These are phyloP conservation scores for Caenorhabditis imperialis DNA, from an alignment of 2,888 invertebrate species.

Conservation along the genomic window DNA sequence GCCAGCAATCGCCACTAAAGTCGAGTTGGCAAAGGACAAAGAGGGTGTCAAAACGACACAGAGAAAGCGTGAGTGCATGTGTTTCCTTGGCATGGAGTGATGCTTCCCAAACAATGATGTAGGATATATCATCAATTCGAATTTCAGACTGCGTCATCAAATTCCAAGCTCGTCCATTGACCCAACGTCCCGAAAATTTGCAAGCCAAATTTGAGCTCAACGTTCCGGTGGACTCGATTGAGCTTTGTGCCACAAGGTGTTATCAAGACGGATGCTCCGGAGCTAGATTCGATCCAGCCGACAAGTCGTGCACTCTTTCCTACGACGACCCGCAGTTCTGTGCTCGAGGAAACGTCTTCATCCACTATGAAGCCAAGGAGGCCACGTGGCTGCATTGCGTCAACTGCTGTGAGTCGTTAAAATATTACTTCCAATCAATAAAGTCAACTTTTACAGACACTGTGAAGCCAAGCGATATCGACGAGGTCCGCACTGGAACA, in stretches of 20 bases:
- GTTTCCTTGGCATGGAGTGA: background rate
- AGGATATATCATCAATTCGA: too few species aligned
- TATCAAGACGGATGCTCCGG: conserved; percentile 75
- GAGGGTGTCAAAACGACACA: conserved; percentile 50
- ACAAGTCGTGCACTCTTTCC: conserved; percentile 65
- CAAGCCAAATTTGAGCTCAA: conserved; percentile 67
- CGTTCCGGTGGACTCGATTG: conserved; percentile 66
- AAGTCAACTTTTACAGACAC: conserved; percentile 31
- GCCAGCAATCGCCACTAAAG: conserved; percentile 49
- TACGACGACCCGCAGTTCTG: conserved; percentile 72
- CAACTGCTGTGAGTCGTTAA: conserved; percentile 63
- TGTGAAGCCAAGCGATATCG: conserved; percentile 44
- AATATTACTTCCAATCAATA: background rate
- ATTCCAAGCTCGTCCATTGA: conserved; percentile 71
- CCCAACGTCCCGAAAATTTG: conserved; percentile 66
- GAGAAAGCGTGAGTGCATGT: conserved; percentile 49
- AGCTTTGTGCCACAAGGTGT: conserved; percentile 72
- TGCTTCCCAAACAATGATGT: too few species aligned
- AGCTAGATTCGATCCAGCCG: conserved; percentile 66
- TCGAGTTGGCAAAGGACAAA: conserved; percentile 51
- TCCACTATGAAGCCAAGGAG: conserved; percentile 62
- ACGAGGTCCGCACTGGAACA: conserved; percentile 42
- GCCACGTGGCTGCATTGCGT: conserved; percentile 72
- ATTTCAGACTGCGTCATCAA: conserved; percentile 71
- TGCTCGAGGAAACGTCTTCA: conserved; percentile 58